Evolutionary conservation across 2,888 invertebrate species (phyloP).

Genomic region (Linnaemya tessellans): DNA sequence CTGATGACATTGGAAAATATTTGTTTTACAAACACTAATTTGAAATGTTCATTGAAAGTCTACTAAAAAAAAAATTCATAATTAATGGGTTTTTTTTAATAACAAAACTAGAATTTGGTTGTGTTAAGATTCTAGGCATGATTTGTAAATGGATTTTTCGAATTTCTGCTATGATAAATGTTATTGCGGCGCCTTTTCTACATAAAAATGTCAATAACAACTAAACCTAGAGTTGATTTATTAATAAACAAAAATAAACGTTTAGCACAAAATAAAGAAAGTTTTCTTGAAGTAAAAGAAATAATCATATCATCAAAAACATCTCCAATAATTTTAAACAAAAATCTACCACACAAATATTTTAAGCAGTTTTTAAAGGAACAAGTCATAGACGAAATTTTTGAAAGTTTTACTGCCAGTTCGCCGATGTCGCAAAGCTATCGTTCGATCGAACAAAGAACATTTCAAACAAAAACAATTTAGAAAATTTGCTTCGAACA

Average conservation of each 20-base stretch:
- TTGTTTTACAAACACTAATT: constrained; percentile 36
- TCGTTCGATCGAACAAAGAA: too few relatives aligned
- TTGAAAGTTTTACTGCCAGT: too few relatives aligned
- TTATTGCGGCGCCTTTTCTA: constrained; percentile 3
- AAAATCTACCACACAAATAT: too few relatives aligned
- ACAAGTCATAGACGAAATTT: too few relatives aligned
- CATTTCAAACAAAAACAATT: too few relatives aligned
- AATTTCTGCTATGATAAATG: constrained; percentile 9
- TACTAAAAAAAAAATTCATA: constrained; percentile 34
- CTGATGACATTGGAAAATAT: constrained; percentile 51
- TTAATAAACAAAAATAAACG: constrained; percentile 21
- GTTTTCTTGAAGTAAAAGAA: background rate
- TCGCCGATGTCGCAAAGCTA: too few relatives aligned
- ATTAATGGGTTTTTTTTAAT: constrained; percentile 15
- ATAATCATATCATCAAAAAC: background rate
- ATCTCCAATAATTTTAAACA: too few relatives aligned
- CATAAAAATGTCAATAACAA: constrained; percentile 27
- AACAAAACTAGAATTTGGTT: background rate
- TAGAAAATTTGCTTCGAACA: too few relatives aligned
- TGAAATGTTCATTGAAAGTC: constrained; percentile 22
- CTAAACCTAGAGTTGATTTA: constrained; percentile 28
- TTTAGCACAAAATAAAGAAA: constrained; percentile 25
- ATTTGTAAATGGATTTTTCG: background rate
- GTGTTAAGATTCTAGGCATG: constrained; percentile 14
- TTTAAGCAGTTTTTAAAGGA: too few relatives aligned